Evolutionary conservation across 2,888 invertebrate genomes (phyloP).

Genomic region (Alsophila aescularia): DNA sequence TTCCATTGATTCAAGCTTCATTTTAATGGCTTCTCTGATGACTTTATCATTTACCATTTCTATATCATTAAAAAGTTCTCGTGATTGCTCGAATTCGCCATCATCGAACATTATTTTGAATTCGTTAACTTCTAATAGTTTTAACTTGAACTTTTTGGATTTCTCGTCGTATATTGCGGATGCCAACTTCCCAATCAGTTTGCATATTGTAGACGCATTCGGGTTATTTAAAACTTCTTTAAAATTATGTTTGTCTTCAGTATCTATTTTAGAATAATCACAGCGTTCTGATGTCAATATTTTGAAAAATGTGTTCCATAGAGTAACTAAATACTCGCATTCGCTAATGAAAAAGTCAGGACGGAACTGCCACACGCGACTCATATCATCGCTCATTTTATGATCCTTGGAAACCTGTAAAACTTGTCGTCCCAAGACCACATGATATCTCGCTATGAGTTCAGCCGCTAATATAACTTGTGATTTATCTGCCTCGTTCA

Average conservation of each 20-base stretch:
- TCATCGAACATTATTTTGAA: no score
- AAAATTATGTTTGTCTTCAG: constrained; percentile 33
- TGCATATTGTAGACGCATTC: constrained; percentile 38
- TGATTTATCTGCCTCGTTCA: constrained; percentile 38
- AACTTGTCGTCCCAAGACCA: constrained; percentile 46
- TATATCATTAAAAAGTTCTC: no score
- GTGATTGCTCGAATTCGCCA: no score
- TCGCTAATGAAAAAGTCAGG: constrained; percentile 43
- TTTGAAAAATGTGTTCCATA: constrained; percentile 42
- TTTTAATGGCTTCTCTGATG: no score
- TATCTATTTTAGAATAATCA: constrained; percentile 32
- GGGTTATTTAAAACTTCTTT: constrained; percentile 35
- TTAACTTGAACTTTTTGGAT: no score
- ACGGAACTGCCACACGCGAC: constrained; percentile 41
- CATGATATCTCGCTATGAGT: constrained; percentile 48
- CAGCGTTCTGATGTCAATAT: constrained; percentile 37
- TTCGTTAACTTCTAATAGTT: no score
- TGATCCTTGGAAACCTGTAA: constrained; percentile 29
- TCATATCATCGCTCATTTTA: constrained; percentile 6
- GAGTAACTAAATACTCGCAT: constrained; percentile 31
- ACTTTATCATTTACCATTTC: no score
- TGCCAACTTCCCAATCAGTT: no score
- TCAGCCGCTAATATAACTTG: constrained; percentile 43
- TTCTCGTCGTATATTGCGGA: no score
- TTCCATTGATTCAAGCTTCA: no score